Evolutionary conservation across 2,113 vertebrate genomes (phyloP).

Genomic region (Trinectes maculatus): DNA sequence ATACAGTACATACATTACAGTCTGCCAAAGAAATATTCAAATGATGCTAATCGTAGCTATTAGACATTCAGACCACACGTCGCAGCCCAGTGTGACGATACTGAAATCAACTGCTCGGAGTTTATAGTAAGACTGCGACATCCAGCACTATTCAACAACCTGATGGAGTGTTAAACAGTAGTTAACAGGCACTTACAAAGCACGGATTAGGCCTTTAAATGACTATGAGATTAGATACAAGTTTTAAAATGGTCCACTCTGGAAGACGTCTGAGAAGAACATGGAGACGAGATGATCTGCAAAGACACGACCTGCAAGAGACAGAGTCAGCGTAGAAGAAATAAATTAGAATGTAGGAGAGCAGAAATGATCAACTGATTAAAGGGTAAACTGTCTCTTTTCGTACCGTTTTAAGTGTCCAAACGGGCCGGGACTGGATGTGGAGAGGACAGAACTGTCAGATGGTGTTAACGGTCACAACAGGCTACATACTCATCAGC

Average conservation of each 20-base stretch:
- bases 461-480: slow-evolving; percentile 10
- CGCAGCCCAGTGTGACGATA: slow-evolving; percentile 42
- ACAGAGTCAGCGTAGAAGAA: background rate
- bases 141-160: slow-evolving; percentile 29
- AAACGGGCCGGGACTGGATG: slow-evolving; percentile 28
- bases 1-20: slow-evolving; percentile 52
- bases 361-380: background rate
- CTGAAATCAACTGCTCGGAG: slow-evolving; percentile 13
- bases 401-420: slow-evolving; percentile 32
- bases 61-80: slow-evolving; percentile 39
- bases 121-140: slow-evolving; percentile 22
- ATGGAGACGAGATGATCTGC: slow-evolving; percentile 11
- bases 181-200: slow-evolving; percentile 74
- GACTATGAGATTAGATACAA: slow-evolving; percentile 40
- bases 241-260: slow-evolving; percentile 48
- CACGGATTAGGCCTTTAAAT: slow-evolving; percentile 49
- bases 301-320: slow-evolving; percentile 31
- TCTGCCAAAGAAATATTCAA: slow-evolving; percentile 17
- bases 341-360: background rate
- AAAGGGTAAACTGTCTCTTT: background rate
- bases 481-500: background rate
- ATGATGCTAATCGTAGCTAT: slow-evolving; percentile 20
- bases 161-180: slow-evolving; percentile 33
- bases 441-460: slow-evolving; percentile 27
- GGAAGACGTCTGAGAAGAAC: slow-evolving; percentile 53